Base-by-base conservation (phyloP, 2,888 invertebrate genomes). In the Caenorhabditis japonica region DNA sequence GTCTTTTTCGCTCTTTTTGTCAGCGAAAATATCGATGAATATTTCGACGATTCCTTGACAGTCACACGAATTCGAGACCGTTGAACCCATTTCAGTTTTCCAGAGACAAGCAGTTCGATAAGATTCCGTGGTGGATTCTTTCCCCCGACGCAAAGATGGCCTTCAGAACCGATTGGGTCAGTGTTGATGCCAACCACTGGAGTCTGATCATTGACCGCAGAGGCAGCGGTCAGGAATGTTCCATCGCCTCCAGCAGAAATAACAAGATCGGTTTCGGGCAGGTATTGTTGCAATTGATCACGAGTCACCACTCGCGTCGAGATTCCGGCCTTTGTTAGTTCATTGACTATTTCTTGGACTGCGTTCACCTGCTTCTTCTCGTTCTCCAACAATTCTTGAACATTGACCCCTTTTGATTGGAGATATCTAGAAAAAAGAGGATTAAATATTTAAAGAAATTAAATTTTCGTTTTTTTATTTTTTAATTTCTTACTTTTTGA, bases 1-100 rank as follows among this genome's bases (percentile, higher is more conserved):
- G 58, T 38, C 49, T 66, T 77, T 25, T 49, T 53, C 25, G 52
- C 23, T 25, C 55, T 36, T 19, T 51, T 76, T 19, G 47, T 69
- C 53, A 62, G 15, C 3, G 52, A 66, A 53, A 72, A 81, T 49
- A 55, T 73, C 17, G 41, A 68, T 1, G 0, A 92, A 91, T 30
- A 10, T 30, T 56, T 55, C 7, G 66, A 38, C 10, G 36, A 15
- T 12, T 69, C 52, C 19, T 62, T 61, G 76, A 97, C 89, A 0
- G 94, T 94, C 0, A 94, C 93, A 41, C 96, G 91, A 87, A 99
- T 94, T 87, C 99, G 91, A 23, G 93, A 93, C 4, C 97, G 91
- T 88, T 93, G 92, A 93, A 94, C 82, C 92, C 90, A 77, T 93
- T 90, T 91, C 80, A 90, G 90, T 52, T 90, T 85, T 34, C 90